These are phyloP conservation scores for Drosophila prostipennis DNA, from an alignment of 2,888 invertebrate species.

Conservation along the genomic window DNA sequence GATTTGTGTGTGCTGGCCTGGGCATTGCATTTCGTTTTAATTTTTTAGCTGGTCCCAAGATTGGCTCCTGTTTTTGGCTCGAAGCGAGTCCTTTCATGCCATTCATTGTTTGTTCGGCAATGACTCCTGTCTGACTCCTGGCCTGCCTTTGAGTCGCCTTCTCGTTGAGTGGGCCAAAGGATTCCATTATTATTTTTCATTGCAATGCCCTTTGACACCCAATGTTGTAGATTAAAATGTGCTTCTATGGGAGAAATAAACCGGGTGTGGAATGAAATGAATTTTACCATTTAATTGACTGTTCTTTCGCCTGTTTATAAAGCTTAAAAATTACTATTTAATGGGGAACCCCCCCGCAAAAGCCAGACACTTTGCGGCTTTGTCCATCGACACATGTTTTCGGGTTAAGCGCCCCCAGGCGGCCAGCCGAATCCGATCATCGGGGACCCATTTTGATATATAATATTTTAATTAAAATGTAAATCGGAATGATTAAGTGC, in stretches of 20 bases:
- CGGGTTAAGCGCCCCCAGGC: constrained; percentile 44
- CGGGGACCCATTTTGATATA: constrained; percentile 61
- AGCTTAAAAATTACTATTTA: not conserved
- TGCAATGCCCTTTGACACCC: constrained; percentile 69
- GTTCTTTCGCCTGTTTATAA: not conserved
- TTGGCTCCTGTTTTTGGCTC: constrained; percentile 43
- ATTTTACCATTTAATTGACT: constrained; percentile 18
- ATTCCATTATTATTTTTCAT: constrained; percentile 75
- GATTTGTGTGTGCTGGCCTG: constrained; percentile 21
- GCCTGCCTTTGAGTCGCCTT: constrained; percentile 12
- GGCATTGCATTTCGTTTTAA: constrained; percentile 45
- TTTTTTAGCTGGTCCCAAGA: constrained; percentile 43
- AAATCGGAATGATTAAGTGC: constrained; percentile 78
- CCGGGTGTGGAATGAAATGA: not conserved
- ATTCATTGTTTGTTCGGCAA: constrained; percentile 60
- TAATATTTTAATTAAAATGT: constrained; percentile 82
- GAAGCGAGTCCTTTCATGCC: constrained; percentile 20
- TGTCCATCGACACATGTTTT: constrained; percentile 28
- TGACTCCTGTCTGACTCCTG: constrained; percentile 65
- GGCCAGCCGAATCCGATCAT: constrained; percentile 18
- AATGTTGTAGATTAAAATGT: constrained; percentile 45
- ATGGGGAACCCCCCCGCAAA: not conserved
- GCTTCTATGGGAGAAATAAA: not conserved
- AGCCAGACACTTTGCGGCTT: constrained; percentile 10
- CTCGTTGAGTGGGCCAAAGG: constrained; percentile 44